Evolutionary conservation across 1,140 invertebrate genomes (phyloP).

Genomic region (Thaumatotibia leucotreta): DNA sequence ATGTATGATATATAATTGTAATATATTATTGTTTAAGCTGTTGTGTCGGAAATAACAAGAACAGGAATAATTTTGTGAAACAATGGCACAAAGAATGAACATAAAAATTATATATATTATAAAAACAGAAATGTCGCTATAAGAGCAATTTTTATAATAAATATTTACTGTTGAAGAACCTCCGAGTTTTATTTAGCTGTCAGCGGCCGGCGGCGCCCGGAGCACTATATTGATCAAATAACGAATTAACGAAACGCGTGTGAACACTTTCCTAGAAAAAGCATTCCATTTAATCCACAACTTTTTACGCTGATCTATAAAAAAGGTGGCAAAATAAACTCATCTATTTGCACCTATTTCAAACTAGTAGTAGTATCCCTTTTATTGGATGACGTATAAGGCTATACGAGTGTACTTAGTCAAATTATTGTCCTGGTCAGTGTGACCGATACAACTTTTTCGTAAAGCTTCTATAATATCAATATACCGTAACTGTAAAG

Average conservation of each 20-base stretch:
- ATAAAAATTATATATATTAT: conserved; percentile 76
- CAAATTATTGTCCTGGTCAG: too few relatives aligned
- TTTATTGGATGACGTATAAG: not conserved
- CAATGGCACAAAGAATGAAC: conserved; percentile 75
- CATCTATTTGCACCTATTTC: not conserved
- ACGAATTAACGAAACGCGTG: conserved; percentile 4
- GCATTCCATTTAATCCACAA: conserved; percentile 1
- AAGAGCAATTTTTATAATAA: conserved; percentile 77
- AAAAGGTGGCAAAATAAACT: not conserved
- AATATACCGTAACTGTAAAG: too few relatives aligned
- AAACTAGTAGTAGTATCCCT: not conserved
- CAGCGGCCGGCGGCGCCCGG: not conserved
- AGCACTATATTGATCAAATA: conserved; percentile 11
- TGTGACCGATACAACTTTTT: too few relatives aligned
- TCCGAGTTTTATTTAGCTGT: conserved; percentile 43
- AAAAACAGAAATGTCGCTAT: conserved; percentile 75
- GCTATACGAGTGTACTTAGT: too few relatives aligned
- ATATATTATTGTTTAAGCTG: conserved; percentile 75
- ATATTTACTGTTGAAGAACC: conserved; percentile 75
- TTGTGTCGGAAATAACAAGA: conserved; percentile 75
- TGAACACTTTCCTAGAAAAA: not conserved
- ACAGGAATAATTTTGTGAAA: conserved; percentile 76
- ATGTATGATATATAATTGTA: conserved; percentile 68
- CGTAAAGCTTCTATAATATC: too few relatives aligned
- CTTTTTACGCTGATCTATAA: not conserved